These are phyloP conservation scores for Labia minor DNA, from an alignment of 2,888 invertebrate genomes.

Conservation along the genomic window DNA sequence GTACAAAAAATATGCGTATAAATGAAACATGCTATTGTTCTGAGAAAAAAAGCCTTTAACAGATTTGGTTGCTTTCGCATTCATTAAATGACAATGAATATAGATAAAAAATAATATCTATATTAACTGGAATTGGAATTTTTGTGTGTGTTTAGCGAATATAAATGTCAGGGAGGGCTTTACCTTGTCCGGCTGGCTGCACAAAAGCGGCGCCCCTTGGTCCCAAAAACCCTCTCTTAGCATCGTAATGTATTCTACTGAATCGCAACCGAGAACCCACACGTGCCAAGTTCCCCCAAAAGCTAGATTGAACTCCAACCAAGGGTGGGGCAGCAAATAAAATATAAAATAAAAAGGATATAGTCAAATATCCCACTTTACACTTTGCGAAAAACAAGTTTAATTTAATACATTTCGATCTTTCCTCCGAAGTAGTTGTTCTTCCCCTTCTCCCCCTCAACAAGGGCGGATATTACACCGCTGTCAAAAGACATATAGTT, in stretches of 20 bases:
- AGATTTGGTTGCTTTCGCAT: not conserved
- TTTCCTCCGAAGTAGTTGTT: no score
- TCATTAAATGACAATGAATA: not conserved
- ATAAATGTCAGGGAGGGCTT: not conserved
- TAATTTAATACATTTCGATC: no score
- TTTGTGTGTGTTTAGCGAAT: not conserved
- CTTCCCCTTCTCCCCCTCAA: no score
- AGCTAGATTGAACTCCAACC: not conserved
- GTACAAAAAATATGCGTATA: no score
- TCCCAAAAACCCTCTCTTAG: slow-evolving; percentile 4
- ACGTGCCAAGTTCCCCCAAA: slow-evolving; percentile 1
- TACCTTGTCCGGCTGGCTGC: not conserved
- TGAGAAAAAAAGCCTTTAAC: not conserved
- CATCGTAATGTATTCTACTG: not conserved
- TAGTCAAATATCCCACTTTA: no score
- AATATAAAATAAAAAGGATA: no score
- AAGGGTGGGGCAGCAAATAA: no score
- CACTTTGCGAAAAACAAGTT: no score
- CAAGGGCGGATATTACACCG: no score
- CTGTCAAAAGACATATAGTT: no score
- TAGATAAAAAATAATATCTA: slow-evolving; percentile 5
- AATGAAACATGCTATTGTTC: no score
- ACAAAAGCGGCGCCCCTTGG: not conserved
- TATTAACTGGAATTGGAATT: slow-evolving; percentile 13
- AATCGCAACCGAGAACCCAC: not conserved